Conservation (phyloP, 2,888 invertebrate genomes). For the Adineta ricciae region DNA sequence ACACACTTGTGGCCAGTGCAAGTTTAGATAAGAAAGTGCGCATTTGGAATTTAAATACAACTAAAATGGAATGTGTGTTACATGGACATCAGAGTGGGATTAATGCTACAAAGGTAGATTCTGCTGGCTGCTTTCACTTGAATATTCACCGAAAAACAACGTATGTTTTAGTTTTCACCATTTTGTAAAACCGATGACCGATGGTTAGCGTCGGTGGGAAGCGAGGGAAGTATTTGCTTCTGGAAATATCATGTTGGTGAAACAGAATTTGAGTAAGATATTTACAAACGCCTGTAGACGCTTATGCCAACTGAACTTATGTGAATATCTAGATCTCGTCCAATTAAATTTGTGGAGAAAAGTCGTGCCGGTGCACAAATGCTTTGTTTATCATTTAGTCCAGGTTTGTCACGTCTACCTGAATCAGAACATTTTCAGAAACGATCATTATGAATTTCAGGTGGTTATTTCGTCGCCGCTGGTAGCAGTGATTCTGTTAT, state of each 20-base stretch:
- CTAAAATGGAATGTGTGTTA: constrained; percentile 58
- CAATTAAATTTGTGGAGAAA: constrained; percentile 79
- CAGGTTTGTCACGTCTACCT: constrained; percentile 40
- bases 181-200: constrained; percentile 65
- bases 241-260: constrained; percentile 59
- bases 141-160: too few species aligned
- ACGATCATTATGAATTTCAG: constrained; percentile 35
- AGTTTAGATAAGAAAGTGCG: constrained; percentile 80
- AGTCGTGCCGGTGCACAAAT: constrained; percentile 87
- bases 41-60: constrained; percentile 77
- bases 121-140: too few species aligned
- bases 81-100: constrained; percentile 56
- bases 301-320: constrained; percentile 30
- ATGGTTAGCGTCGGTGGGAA: constrained; percentile 83
- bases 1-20: constrained; percentile 79
- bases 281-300: too few species aligned
- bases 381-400: constrained; percentile 80
- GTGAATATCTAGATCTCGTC: constrained; percentile 61
- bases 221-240: constrained; percentile 90
- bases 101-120: constrained; percentile 9
- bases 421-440: too few species aligned
- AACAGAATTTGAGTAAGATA: constrained; percentile 57
- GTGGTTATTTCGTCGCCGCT: constrained; percentile 79
- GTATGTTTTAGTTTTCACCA: constrained; percentile 67
- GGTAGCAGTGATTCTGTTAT: constrained; percentile 90